These are phyloP conservation scores for Numida meleagris DNA, from an alignment of 2,113 vertebrate species.

Conservation along the genomic window DNA sequence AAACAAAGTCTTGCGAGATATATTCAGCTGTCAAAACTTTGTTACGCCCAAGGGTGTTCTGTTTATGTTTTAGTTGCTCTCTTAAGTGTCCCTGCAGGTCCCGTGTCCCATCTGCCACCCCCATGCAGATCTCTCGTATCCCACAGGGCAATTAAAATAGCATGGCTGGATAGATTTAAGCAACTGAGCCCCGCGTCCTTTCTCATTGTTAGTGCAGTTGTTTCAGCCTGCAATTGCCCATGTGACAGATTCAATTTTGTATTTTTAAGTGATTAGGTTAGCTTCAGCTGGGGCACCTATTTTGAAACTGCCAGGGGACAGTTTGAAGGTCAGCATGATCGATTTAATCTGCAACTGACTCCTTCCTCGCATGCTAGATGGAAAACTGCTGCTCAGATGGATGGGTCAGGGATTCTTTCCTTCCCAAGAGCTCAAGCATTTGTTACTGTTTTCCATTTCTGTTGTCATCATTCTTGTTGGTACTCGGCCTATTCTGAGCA, in stretches of 20 bases:
- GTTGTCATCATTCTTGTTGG: neutral
- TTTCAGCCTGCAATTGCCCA: neutral
- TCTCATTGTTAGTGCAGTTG: neutral
- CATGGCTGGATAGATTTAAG: neutral
- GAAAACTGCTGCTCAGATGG: neutral
- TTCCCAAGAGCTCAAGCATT: neutral
- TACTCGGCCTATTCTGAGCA: neutral
- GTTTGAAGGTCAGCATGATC: slow-evolving; percentile 29
- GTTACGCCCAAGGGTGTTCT: neutral
- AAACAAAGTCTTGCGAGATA: neutral
- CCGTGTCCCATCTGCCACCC: slow-evolving; percentile 8
- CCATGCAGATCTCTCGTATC: neutral
- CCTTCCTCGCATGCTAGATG: accelerated
- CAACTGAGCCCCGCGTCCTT: neutral
- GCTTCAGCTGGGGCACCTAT: slow-evolving; percentile 30
- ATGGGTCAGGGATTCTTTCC: neutral
- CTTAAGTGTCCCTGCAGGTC: neutral
- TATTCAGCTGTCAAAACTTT: neutral
- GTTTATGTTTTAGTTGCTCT: neutral
- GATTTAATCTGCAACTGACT: neutral
- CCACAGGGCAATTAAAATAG: neutral
- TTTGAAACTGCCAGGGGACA: slow-evolving; percentile 20
- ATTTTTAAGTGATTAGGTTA: neutral
- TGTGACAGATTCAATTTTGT: neutral
- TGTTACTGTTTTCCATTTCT: neutral